These are phyloP conservation scores for Drepana arcuata DNA, from an alignment of 1,140 invertebrate genomes.

Conservation along the genomic window DNA sequence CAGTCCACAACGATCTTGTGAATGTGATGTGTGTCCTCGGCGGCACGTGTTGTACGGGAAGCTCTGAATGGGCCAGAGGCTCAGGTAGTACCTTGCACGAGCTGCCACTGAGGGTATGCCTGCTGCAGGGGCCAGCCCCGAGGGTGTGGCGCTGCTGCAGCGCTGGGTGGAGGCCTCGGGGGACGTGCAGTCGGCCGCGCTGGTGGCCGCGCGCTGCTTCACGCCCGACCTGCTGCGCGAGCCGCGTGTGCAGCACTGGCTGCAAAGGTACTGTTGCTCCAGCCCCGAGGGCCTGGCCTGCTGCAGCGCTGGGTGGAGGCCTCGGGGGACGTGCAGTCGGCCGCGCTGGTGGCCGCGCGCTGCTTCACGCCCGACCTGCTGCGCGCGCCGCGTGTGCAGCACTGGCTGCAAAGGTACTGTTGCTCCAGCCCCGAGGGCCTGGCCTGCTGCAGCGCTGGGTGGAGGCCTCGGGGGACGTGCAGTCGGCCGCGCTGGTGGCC, in stretches of 20 bases:
- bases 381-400: slow-evolving; percentile 55
- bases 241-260: slow-evolving; percentile 74
- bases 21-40: too few relatives aligned
- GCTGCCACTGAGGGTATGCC: too few relatives aligned
- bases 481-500: slow-evolving; percentile 88
- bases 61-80: too few relatives aligned
- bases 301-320: slow-evolving; percentile 82
- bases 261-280: slow-evolving; percentile 76
- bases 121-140: slow-evolving; percentile 59
- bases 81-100: too few relatives aligned
- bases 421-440: slow-evolving; percentile 82
- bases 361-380: slow-evolving; percentile 79
- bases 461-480: slow-evolving; percentile 92
- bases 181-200: slow-evolving; percentile 92
- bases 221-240: slow-evolving; percentile 77
- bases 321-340: slow-evolving; percentile 95
- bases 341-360: slow-evolving; percentile 84
- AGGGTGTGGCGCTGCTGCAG: slow-evolving; percentile 87
- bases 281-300: too few relatives aligned
- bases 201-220: slow-evolving; percentile 84
- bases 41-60: too few relatives aligned
- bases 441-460: slow-evolving; percentile 77
- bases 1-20: too few relatives aligned
- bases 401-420: slow-evolving; percentile 81
- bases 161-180: slow-evolving; percentile 91